Evolutionary conservation across 2,113 vertebrate genomes (phyloP).

Genomic region (Rissa tridactyla): DNA sequence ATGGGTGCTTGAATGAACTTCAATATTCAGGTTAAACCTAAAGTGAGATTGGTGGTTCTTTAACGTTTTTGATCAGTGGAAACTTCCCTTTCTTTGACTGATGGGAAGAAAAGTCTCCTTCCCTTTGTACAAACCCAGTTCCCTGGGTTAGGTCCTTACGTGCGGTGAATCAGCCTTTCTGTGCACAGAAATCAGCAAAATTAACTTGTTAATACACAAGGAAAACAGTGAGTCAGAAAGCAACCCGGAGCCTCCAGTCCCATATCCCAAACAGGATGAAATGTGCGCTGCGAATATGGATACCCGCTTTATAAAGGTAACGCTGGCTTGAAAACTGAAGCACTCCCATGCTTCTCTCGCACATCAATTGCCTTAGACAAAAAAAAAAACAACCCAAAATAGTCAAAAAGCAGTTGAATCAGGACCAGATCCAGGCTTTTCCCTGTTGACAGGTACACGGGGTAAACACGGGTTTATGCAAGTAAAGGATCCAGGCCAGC

Average conservation of each 20-base stretch:
- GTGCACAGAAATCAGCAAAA: not conserved
- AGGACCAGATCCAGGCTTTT: not conserved
- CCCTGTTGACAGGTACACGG: not conserved
- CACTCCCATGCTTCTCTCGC: not conserved
- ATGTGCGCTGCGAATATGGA: fast-evolving
- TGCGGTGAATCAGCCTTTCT: not conserved
- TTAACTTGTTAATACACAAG: not conserved
- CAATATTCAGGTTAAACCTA: not conserved
- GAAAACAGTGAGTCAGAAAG: not conserved
- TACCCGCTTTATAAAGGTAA: not conserved
- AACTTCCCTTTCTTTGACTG: not conserved
- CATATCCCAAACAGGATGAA: not conserved
- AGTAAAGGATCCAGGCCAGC: not conserved
- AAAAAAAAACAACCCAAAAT: not conserved
- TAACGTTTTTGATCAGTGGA: not conserved
- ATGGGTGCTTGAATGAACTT: not conserved
- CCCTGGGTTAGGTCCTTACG: not conserved
- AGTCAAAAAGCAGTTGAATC: not conserved
- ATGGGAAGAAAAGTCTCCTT: not conserved
- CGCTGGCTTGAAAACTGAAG: not conserved
- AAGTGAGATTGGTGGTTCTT: not conserved
- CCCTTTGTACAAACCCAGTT: not conserved
- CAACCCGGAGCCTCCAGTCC: not conserved
- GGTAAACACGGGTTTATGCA: not conserved
- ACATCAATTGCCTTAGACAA: not conserved